A percentile compares a stretch with the other conserved stretches of the same genome.
phyloP scores from a whole-genome alignment of 2,797 vertebrate species.

The Knipowitschia caucasica region DNA sequence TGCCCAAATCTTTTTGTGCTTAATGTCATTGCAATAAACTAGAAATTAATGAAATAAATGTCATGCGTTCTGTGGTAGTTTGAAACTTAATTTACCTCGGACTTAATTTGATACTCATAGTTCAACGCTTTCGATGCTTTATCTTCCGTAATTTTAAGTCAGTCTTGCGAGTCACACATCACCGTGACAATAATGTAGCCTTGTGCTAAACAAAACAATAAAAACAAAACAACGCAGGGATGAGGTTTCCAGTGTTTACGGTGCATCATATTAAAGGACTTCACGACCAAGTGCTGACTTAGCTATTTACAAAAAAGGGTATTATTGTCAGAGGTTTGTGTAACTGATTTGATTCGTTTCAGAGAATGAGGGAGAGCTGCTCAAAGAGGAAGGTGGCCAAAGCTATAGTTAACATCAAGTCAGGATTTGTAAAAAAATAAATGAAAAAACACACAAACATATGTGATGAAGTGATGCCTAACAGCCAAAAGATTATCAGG shows the following conservation, averaged over 20 bases:
- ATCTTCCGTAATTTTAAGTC: not conserved
- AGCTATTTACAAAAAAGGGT: too few species aligned
- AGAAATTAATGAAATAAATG: constrained; percentile 11
- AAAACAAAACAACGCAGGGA: too few species aligned
- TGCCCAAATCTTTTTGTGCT: constrained; percentile 9
- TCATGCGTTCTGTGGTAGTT: constrained; percentile 7
- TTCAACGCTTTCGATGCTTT: not conserved
- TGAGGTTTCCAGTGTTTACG: too few species aligned
- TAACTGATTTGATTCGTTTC: not conserved
- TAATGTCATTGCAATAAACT: constrained; percentile 10
- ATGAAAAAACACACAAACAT: too few species aligned
- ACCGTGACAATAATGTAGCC: not conserved
- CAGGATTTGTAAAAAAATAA: too few species aligned
- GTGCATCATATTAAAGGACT: too few species aligned
- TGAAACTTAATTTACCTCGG: constrained; percentile 5
- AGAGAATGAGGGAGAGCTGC: not conserved
- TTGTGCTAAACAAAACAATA: too few species aligned
- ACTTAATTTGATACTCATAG: constrained; percentile 1
- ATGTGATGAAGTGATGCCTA: too few species aligned
- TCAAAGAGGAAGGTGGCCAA: not conserved
- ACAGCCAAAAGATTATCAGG: too few species aligned
- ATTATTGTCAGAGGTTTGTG: too few species aligned
- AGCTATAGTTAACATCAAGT: too few species aligned
- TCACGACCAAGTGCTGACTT: too few species aligned
- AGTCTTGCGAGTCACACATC: not conserved